phyloP scores from a whole-genome alignment of 2,888 invertebrate species.

The Leptodirus hochenwartii region DNA sequence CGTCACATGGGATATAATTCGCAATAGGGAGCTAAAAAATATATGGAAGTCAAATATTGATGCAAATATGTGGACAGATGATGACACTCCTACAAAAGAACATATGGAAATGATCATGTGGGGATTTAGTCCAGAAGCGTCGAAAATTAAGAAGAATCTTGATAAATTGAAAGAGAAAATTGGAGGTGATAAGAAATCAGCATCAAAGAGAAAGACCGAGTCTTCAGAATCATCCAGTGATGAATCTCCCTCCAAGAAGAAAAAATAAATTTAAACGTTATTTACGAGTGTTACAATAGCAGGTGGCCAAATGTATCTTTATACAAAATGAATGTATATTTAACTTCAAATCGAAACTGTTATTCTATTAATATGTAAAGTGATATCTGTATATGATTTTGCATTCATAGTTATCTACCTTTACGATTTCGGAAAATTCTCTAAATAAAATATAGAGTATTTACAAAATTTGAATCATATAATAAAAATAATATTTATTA shows the following conservation, averaged over 20 bases:
- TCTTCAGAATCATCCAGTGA: slow-evolving; percentile 16
- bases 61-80: slow-evolving; percentile 42
- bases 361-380: too few relatives aligned
- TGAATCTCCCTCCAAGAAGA: slow-evolving; percentile 22
- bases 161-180: slow-evolving; percentile 29
- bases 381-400: too few relatives aligned
- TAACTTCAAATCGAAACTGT: too few relatives aligned
- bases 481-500: too few relatives aligned
- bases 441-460: too few relatives aligned
- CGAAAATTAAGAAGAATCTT: slow-evolving; percentile 41
- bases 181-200: slow-evolving; percentile 12
- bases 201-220: slow-evolving; percentile 21
- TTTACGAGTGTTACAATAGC: too few relatives aligned
- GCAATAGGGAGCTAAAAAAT: slow-evolving; percentile 42
- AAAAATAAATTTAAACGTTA: too few relatives aligned
- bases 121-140: slow-evolving; percentile 57
- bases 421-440: too few relatives aligned
- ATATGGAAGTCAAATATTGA: slow-evolving; percentile 41
- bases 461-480: too few relatives aligned
- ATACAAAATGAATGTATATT: too few relatives aligned
- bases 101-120: slow-evolving; percentile 52
- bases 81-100: slow-evolving; percentile 47
- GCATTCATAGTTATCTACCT: too few relatives aligned
- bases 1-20: slow-evolving; percentile 56
- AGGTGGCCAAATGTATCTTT: too few relatives aligned